phyloP scores from a whole-genome alignment of 2,888 invertebrate genomes.

The Sepiola atlantica region DNA sequence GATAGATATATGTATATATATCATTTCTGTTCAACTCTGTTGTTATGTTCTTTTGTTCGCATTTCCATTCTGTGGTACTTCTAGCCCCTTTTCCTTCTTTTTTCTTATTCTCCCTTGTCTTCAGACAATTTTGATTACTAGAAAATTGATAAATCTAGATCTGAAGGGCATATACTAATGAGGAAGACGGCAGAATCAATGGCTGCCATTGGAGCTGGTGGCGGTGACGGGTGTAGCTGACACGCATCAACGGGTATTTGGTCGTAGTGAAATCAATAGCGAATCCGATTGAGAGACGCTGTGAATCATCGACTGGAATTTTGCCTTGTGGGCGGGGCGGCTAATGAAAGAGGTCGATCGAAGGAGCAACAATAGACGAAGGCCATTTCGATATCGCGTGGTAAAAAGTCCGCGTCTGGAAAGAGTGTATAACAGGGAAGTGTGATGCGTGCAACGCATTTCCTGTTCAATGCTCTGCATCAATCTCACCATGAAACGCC shows the following conservation, averaged over 20 bases:
- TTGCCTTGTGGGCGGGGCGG: background rate
- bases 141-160: slow-evolving; percentile 4
- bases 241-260: background rate
- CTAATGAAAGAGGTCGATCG: background rate
- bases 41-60: background rate
- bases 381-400: background rate
- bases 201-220: background rate
- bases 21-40: background rate
- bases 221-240: background rate
- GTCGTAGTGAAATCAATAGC: background rate
- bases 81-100: background rate
- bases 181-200: background rate
- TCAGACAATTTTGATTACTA: background rate
- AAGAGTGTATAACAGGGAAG: background rate
- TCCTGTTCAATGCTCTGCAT: background rate
- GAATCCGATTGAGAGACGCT: background rate
- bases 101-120: background rate
- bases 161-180: background rate
- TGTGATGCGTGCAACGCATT: background rate
- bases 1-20: too few relatives aligned
- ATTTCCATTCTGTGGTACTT: background rate
- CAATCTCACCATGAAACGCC: background rate
- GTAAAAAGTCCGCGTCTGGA: background rate
- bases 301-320: background rate
- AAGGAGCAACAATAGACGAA: background rate